A percentile compares a stretch with the other conserved stretches of the same genome.
phyloP scores from a whole-genome alignment of 2,888 invertebrate genomes.

The Laspeyria flexula region DNA sequence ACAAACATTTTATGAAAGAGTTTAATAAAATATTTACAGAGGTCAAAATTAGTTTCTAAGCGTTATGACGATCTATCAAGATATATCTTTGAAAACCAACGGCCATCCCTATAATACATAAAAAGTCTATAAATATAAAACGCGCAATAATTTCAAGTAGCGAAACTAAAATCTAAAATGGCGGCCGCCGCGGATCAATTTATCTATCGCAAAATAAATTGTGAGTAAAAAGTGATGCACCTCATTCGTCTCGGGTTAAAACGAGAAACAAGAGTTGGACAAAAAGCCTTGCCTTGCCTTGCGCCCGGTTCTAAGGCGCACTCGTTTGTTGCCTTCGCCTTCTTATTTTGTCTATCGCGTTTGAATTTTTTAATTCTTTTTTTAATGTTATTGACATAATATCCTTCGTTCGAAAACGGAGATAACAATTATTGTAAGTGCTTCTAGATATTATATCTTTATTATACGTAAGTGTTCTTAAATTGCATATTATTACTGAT shows the following conservation, averaged over 20 bases:
- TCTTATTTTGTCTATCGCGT: slow-evolving; percentile 43
- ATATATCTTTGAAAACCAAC: not conserved
- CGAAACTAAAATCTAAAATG: slow-evolving; percentile 77
- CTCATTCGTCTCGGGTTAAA: slow-evolving; percentile 66
- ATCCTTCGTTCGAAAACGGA: slow-evolving; percentile 6
- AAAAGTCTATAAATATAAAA: slow-evolving; percentile 20
- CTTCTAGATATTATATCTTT: not conserved
- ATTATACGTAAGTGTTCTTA: not conserved
- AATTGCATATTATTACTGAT: slow-evolving; percentile 1
- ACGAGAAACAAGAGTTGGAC: slow-evolving; percentile 61
- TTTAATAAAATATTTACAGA: too few relatives aligned
- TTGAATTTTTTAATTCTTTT: slow-evolving; percentile 29
- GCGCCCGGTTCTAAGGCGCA: slow-evolving; percentile 44
- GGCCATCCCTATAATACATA: slow-evolving; percentile 15
- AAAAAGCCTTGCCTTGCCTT: slow-evolving; percentile 48
- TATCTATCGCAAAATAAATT: slow-evolving; percentile 65
- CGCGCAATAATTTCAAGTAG: slow-evolving; percentile 74
- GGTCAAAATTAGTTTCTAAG: too few relatives aligned
- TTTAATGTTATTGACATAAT: slow-evolving; percentile 9
- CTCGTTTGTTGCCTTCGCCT: slow-evolving; percentile 42
- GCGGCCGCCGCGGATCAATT: slow-evolving; percentile 65
- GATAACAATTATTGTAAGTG: not conserved
- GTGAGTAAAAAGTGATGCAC: slow-evolving; percentile 76
- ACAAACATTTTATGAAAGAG: too few relatives aligned
- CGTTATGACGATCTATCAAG: too few relatives aligned